These are phyloP conservation scores for Athalia cordata DNA, from an alignment of 2,888 invertebrate genomes.

Conservation along the genomic window DNA sequence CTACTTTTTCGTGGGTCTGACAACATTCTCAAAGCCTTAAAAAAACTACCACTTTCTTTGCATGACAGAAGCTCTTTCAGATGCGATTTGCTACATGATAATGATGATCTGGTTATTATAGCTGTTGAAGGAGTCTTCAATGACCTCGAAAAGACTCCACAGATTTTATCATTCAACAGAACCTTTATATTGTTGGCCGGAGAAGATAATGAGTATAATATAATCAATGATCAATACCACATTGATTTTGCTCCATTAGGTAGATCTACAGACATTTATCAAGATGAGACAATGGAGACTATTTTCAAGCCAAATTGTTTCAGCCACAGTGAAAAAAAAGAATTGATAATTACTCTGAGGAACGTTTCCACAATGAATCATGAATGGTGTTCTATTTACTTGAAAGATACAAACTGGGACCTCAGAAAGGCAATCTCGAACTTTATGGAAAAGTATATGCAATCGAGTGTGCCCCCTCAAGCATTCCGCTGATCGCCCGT, in stretches of 20 bases:
- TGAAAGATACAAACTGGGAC: constrained; percentile 59
- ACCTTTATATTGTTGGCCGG: constrained; percentile 76
- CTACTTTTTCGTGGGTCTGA: constrained; percentile 62
- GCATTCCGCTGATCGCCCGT: constrained; percentile 48
- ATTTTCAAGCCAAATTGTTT: constrained; percentile 51
- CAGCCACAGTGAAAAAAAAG: constrained; percentile 56
- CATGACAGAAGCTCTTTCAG: constrained; percentile 76
- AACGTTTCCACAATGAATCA: constrained; percentile 59
- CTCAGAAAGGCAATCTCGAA: constrained; percentile 56
- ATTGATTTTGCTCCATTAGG: constrained; percentile 67
- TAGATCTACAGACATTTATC: constrained; percentile 50
- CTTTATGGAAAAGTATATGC: constrained; percentile 58
- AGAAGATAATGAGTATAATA: constrained; percentile 77
- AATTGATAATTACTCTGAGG: constrained; percentile 54
- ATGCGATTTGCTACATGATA: constrained; percentile 61
- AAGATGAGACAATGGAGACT: constrained; percentile 46
- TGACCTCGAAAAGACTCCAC: constrained; percentile 63
- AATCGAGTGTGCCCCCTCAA: constrained; percentile 52
- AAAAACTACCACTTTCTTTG: constrained; percentile 74
- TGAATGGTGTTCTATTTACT: constrained; percentile 56
- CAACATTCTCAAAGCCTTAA: constrained; percentile 60
- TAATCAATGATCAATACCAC: constrained; percentile 81
- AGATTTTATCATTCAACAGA: constrained; percentile 76
- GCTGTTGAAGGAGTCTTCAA: constrained; percentile 77
- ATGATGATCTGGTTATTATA: constrained; percentile 65